These are phyloP conservation scores for Lathronympha strigana DNA, from an alignment of 2,888 invertebrate genomes.

Conservation along the genomic window DNA sequence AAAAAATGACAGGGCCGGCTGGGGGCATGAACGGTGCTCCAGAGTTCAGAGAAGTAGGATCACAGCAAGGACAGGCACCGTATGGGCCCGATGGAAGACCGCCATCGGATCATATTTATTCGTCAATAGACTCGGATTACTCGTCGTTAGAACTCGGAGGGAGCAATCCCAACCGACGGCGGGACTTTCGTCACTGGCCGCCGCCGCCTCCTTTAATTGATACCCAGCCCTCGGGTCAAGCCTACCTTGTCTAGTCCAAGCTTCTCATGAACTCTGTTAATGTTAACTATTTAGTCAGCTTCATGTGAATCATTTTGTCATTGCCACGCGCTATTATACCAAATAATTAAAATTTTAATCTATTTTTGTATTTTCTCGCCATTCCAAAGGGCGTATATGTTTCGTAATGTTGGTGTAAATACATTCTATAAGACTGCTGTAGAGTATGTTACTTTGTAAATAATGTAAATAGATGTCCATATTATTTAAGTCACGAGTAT, in stretches of 20 bases:
- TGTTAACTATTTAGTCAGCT: constrained; percentile 73
- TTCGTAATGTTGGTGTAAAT: constrained; percentile 78
- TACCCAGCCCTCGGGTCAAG: constrained; percentile 77
- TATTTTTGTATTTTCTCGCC: constrained; percentile 82
- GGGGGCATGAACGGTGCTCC: constrained; percentile 87
- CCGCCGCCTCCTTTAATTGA: constrained; percentile 76
- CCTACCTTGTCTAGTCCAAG: constrained; percentile 80
- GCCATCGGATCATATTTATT: constrained; percentile 94
- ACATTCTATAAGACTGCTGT: constrained; percentile 84
- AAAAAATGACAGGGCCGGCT: constrained; percentile 71
- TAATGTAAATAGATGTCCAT: constrained; percentile 79
- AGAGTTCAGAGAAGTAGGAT: constrained; percentile 71
- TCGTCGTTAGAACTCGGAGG: constrained; percentile 90
- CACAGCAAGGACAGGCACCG: constrained; percentile 69
- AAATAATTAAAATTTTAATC: constrained; percentile 79
- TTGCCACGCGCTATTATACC: constrained; percentile 80
- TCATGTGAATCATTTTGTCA: constrained; percentile 74
- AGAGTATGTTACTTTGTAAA: constrained; percentile 79
- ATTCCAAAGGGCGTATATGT: constrained; percentile 68
- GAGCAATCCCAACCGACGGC: constrained; percentile 72
- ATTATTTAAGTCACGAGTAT: constrained; percentile 78
- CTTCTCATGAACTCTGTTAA: constrained; percentile 59
- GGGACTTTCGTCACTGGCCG: constrained; percentile 78
- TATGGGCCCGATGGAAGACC: constrained; percentile 87
- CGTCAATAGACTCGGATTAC: constrained; percentile 95